Conservation (phyloP, 1,140 invertebrate species). For the Papilio polytes region DNA sequence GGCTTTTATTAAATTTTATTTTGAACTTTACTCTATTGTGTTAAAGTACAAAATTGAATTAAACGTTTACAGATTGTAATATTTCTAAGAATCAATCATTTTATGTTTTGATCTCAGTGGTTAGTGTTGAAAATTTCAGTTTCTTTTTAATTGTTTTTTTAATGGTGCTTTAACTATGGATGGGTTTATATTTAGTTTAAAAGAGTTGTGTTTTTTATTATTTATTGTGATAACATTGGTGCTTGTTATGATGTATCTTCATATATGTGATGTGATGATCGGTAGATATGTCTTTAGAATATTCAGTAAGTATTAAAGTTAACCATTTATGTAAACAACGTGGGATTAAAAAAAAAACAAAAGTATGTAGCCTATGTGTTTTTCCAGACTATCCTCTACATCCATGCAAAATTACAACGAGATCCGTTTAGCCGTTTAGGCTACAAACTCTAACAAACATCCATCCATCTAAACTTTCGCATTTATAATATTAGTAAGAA, state of each 20-base stretch:
- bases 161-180: conserved; percentile 9
- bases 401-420: too few species aligned
- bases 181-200: conserved; percentile 60
- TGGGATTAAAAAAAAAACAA: too few species aligned
- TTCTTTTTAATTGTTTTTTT: neutral
- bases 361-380: too few species aligned
- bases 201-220: conserved; percentile 60
- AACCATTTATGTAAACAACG: neutral
- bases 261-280: conserved; percentile 64
- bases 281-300: conserved; percentile 58
- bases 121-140: neutral
- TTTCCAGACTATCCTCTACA: too few species aligned
- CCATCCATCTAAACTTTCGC: too few species aligned
- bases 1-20: neutral
- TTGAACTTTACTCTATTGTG: neutral
- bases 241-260: conserved; percentile 61
- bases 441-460: too few species aligned
- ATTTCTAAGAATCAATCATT: neutral
- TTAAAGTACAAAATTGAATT: neutral
- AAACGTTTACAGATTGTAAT: neutral
- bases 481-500: too few species aligned
- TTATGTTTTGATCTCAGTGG: conserved; percentile 7
- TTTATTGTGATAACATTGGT: conserved; percentile 55
- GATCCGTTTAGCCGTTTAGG: too few species aligned
- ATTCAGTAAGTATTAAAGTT: conserved; percentile 62